phyloP scores from a whole-genome alignment of 1,140 invertebrate genomes.

The Gryon sp. region DNA sequence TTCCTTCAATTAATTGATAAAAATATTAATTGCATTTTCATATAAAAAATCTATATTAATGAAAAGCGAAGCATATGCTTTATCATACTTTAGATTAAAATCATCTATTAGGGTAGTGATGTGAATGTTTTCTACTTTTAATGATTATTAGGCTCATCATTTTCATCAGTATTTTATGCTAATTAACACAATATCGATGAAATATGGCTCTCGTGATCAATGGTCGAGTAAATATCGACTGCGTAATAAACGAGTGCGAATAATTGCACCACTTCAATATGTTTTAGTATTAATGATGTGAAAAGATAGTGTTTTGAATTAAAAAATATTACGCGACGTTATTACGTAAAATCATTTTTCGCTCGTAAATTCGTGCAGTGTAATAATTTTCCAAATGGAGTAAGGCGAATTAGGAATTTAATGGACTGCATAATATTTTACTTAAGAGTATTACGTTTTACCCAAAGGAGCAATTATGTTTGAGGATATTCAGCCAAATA shows the following conservation, averaged over 20 bases:
- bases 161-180: slow-evolving; percentile 2
- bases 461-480: slow-evolving; percentile 30
- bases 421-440: slow-evolving; percentile 53
- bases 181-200: slow-evolving; percentile 27
- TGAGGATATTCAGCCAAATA: slow-evolving; percentile 24
- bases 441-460: slow-evolving; percentile 44
- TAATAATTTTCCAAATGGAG: slow-evolving; percentile 42
- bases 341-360: slow-evolving; percentile 44
- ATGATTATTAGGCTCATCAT: not conserved
- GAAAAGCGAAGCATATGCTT: no score
- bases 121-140: no score
- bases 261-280: slow-evolving; percentile 21
- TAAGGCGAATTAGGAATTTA: slow-evolving; percentile 37
- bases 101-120: no score
- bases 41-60: no score
- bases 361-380: slow-evolving; percentile 9
- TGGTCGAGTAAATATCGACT: slow-evolving; percentile 10
- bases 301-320: slow-evolving; percentile 25
- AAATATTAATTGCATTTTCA: no score
- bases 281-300: slow-evolving; percentile 22
- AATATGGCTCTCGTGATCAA: not conserved
- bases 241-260: slow-evolving; percentile 27
- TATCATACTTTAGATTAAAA: no score
- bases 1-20: no score
- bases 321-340: slow-evolving; percentile 30